A percentile compares a stretch with the other conserved stretches of the same genome.
Conservation (phyloP, 2,113 vertebrate genomes). For the Daubentonia madagascariensis region DNA sequence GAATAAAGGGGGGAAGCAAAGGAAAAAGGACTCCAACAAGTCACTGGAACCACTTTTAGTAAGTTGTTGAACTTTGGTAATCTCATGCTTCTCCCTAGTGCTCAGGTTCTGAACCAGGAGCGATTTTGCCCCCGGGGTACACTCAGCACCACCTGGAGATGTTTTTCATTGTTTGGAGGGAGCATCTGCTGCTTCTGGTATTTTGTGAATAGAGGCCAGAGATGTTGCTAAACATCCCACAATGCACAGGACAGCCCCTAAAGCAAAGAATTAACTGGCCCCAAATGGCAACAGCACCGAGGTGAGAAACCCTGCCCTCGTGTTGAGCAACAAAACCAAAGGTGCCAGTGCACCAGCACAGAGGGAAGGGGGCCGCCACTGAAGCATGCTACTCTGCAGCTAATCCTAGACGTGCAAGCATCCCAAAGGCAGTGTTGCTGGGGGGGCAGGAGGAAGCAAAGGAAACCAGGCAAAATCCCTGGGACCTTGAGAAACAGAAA, state of each 20-base stretch:
- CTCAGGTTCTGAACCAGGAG: not conserved
- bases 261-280: not conserved
- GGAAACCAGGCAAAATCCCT: not conserved
- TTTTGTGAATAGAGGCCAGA: not conserved
- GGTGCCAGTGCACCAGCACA: not conserved
- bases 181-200: too few relatives aligned
- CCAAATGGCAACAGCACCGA: not conserved
- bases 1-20: not conserved
- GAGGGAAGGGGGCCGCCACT: too few relatives aligned
- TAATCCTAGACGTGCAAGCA: rapidly evolving
- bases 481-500: not conserved
- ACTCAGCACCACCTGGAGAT: not conserved
- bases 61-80: not conserved
- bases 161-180: not conserved
- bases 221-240: too few relatives aligned
- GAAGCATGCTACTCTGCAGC: not conserved
- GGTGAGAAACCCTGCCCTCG: not conserved
- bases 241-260: not conserved
- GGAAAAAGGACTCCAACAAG: not conserved
- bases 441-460: too few relatives aligned
- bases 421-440: not conserved
- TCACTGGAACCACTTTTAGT: not conserved
- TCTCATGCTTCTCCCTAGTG: not conserved
- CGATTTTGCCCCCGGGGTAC: not conserved
- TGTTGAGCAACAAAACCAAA: not conserved